Percentiles rank a stretch among this genome's conserved stretches.
Conservation (phyloP, 2,113 vertebrate genomes). For the Genyomyrus donnyi region DNA sequence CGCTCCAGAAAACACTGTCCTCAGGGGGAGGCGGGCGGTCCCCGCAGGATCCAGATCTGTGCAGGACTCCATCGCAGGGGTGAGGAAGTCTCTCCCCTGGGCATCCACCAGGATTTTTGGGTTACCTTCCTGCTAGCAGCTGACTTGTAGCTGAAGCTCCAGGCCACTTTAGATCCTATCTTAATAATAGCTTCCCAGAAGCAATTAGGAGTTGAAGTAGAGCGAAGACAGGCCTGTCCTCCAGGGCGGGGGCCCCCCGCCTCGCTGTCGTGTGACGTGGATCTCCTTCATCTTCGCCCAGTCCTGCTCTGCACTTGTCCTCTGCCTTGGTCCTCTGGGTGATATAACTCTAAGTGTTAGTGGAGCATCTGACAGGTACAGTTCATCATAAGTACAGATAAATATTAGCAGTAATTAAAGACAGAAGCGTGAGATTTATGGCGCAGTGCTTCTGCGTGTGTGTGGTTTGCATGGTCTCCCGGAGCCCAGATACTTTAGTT, state of each 20-base stretch:
- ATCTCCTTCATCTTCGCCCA: not conserved
- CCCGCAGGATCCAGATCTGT: not conserved
- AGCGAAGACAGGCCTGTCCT: not conserved
- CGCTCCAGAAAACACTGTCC: not conserved
- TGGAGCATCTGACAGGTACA: not conserved
- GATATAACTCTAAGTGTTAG: not conserved
- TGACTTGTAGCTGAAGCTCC: not conserved
- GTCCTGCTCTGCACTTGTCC: not conserved
- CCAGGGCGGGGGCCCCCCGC: not conserved
- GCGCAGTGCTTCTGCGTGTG: not conserved
- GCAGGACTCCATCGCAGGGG: not conserved
- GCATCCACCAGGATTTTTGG: not conserved
- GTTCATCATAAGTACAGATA: constrained; percentile 4
- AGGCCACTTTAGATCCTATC: not conserved
- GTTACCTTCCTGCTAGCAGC: not conserved
- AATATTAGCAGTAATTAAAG: constrained; percentile 6
- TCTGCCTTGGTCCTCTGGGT: not conserved
- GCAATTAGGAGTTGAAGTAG: constrained; percentile 6
- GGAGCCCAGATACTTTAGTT: not conserved
- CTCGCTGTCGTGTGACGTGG: not conserved
- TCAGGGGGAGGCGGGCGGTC: not conserved
- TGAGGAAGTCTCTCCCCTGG: not conserved
- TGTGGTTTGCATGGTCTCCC: not conserved
- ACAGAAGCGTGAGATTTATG: not conserved
- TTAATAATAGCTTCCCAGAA: constrained; percentile 3